Conservation (phyloP, 2,113 vertebrate genomes). For the Ameiurus melas region DNA sequence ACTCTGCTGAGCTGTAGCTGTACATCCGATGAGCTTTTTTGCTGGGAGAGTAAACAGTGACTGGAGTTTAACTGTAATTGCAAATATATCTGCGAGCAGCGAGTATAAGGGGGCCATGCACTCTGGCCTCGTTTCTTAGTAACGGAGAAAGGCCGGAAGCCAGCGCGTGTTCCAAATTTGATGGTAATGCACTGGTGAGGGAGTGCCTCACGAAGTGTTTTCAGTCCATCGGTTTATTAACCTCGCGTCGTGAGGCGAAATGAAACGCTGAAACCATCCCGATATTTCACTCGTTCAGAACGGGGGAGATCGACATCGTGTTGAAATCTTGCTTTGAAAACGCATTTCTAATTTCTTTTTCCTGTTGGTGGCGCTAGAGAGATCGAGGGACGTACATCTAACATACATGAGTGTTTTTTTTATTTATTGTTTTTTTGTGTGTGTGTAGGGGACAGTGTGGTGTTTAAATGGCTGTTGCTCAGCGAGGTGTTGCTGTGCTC, state of each 20-base stretch:
- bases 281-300: no score
- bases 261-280: no score
- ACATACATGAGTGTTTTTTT: no score
- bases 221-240: no score
- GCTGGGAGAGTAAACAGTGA: not conserved
- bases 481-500: slow-evolving; percentile 81
- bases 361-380: not conserved
- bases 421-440: no score
- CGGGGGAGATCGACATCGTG: no score
- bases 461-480: slow-evolving; percentile 89
- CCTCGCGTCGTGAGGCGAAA: no score
- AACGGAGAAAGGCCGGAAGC: no score
- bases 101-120: not conserved
- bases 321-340: no score
- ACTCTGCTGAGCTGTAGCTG: not conserved
- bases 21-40: not conserved
- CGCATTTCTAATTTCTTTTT: not conserved
- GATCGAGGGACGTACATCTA: not conserved
- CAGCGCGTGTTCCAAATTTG: no score
- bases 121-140: not conserved
- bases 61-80: not conserved
- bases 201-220: no score
- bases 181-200: no score
- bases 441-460: slow-evolving; percentile 79
- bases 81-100: not conserved